These are phyloP conservation scores for Cerceris rybyensis DNA, from an alignment of 2,888 invertebrate genomes.

Conservation along the genomic window DNA sequence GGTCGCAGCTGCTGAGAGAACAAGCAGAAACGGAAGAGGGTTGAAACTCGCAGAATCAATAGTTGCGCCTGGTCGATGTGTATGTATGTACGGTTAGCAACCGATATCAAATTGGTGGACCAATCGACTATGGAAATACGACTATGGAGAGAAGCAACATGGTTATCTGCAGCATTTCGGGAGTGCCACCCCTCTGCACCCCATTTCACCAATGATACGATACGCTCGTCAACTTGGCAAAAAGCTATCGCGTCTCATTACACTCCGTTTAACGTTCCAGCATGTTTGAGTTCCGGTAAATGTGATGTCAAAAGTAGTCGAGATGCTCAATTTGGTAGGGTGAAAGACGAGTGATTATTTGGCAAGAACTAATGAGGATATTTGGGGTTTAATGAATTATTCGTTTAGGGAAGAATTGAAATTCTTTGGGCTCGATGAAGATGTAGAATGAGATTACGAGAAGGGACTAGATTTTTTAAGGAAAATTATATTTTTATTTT, in stretches of 20 bases:
- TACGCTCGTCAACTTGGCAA: conserved; percentile 1
- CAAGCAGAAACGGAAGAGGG: conserved; percentile 17
- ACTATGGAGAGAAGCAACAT: conserved; percentile 20
- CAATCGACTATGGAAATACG: conserved; percentile 38
- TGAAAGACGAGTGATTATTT: too few species aligned
- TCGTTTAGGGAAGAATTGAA: too few species aligned
- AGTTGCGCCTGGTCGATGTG: conserved; percentile 23
- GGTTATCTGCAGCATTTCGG: conserved; percentile 34
- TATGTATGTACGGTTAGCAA: conserved; percentile 6
- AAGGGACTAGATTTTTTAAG: too few species aligned
- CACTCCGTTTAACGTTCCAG: background rate
- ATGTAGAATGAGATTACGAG: too few species aligned
- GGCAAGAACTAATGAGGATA: too few species aligned
- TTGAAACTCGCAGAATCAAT: conserved; percentile 22
- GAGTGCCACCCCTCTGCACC: conserved; percentile 24
- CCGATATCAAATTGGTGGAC: conserved; percentile 31
- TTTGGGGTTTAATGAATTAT: too few species aligned
- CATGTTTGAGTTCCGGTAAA: background rate
- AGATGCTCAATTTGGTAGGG: background rate
- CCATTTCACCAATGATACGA: background rate
- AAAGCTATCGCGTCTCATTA: background rate
- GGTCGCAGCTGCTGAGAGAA: conserved; percentile 1
- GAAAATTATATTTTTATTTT: too few species aligned
- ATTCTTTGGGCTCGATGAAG: too few species aligned
- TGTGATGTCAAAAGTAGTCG: background rate